Conservation (phyloP, 2,113 vertebrate genomes). For the Eidolon helvum region DNA sequence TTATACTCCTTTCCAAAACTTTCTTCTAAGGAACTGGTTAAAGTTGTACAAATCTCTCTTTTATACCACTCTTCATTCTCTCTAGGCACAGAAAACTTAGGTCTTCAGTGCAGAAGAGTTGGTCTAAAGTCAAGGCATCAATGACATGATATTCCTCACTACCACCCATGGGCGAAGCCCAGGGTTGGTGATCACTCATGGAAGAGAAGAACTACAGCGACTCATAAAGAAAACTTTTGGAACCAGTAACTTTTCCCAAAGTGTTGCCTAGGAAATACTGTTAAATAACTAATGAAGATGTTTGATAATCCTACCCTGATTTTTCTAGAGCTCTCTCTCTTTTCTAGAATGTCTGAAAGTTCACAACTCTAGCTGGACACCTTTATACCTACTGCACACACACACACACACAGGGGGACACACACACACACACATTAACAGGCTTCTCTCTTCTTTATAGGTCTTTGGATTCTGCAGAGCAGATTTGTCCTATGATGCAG, state of each 20-base stretch:
- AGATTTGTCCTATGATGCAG: constrained; percentile 12
- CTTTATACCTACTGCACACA: not conserved
- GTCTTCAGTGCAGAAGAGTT: not conserved
- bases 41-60: not conserved
- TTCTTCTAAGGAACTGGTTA: not conserved
- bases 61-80: not conserved
- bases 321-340: not conserved
- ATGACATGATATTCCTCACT: not conserved
- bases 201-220: not conserved
- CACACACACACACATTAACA: not conserved
- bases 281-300: not conserved
- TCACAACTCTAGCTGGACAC: not conserved
- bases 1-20: not conserved
- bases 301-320: not conserved
- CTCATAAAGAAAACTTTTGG: not conserved
- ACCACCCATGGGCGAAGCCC: not conserved
- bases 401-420: not conserved
- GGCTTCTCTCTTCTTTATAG: constrained; percentile 24
- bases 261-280: not conserved
- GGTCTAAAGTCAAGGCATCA: not conserved
- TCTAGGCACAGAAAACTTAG: not conserved
- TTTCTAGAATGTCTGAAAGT: not conserved
- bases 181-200: not conserved
- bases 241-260: not conserved
- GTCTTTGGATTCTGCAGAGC: constrained; percentile 80